phyloP scores from a whole-genome alignment of 23 tunicate genomes.

The Styela clava region DNA sequence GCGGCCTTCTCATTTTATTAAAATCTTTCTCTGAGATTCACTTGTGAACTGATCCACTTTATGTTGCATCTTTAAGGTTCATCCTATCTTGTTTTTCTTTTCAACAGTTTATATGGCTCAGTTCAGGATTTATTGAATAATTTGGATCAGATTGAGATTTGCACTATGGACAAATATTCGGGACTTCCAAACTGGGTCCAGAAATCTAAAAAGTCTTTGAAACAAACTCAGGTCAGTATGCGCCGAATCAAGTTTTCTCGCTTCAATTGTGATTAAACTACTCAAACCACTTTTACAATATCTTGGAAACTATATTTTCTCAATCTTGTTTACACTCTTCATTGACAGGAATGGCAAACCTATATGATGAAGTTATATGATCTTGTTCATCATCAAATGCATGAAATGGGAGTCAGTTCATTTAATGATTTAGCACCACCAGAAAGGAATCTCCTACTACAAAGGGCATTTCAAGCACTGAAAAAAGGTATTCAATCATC shows the following conservation, averaged over 20 bases:
- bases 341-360: conserved; percentile 49
- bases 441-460: conserved; percentile 46
- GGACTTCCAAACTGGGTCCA: conserved; percentile 70
- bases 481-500: too few species aligned
- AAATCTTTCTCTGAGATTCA: too few species aligned
- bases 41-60: too few species aligned
- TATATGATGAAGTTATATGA: conserved; percentile 66
- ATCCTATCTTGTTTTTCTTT: too few species aligned
- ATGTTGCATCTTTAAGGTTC: too few species aligned
- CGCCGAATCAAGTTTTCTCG: too few species aligned
- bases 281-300: too few species aligned
- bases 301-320: not conserved
- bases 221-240: conserved; percentile 15
- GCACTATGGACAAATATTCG: conserved; percentile 15
- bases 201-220: conserved; percentile 34
- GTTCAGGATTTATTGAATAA: too few species aligned
- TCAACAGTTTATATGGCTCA: too few species aligned
- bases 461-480: conserved; percentile 38
- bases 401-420: conserved; percentile 64
- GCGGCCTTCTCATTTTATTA: too few species aligned
- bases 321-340: not conserved
- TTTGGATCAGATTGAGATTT: too few species aligned
- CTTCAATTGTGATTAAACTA: too few species aligned
- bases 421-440: conserved; percentile 34
- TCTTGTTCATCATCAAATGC: conserved; percentile 40